A percentile compares a stretch with the other conserved stretches of the same genome.
Conservation (phyloP, 2,888 invertebrate species). For the Pachliopta kotzebuea region DNA sequence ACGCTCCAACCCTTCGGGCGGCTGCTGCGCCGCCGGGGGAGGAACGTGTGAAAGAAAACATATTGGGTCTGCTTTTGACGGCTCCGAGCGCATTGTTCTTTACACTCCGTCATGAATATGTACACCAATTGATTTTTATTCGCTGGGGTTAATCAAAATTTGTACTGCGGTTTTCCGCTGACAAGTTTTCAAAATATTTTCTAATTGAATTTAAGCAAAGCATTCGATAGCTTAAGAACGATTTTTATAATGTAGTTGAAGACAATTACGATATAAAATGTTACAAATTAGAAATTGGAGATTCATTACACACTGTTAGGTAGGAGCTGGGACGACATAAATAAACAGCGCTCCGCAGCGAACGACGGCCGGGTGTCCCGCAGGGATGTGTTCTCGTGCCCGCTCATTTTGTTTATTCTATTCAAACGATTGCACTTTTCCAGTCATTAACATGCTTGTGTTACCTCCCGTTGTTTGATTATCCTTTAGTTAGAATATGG, state of each 20-base stretch:
- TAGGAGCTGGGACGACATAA: too few species aligned
- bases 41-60: conserved; percentile 47
- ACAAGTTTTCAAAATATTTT: too few species aligned
- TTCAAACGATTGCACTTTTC: conserved; percentile 20
- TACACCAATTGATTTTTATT: conserved; percentile 21
- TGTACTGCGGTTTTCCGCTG: too few species aligned
- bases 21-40: conserved; percentile 32
- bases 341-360: too few species aligned
- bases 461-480: background rate
- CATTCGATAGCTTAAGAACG: too few species aligned
- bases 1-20: conserved; percentile 37
- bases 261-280: too few species aligned
- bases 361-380: conserved; percentile 18
- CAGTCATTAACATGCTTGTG: conserved; percentile 10
- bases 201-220: too few species aligned
- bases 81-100: conserved; percentile 33
- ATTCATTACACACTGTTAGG: too few species aligned
- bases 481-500: background rate
- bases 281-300: too few species aligned
- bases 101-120: conserved; percentile 22
- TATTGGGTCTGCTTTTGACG: conserved; percentile 40
- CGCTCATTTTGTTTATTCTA: conserved; percentile 19
- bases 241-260: too few species aligned
- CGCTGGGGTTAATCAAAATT: conserved; percentile 10
- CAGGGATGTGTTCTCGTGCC: conserved; percentile 21